A percentile compares a stretch with the other conserved stretches of the same genome.
These are phyloP conservation scores for Caloenas nicobarica DNA, from an alignment of 2,113 vertebrate genomes.

Conservation along the genomic window DNA sequence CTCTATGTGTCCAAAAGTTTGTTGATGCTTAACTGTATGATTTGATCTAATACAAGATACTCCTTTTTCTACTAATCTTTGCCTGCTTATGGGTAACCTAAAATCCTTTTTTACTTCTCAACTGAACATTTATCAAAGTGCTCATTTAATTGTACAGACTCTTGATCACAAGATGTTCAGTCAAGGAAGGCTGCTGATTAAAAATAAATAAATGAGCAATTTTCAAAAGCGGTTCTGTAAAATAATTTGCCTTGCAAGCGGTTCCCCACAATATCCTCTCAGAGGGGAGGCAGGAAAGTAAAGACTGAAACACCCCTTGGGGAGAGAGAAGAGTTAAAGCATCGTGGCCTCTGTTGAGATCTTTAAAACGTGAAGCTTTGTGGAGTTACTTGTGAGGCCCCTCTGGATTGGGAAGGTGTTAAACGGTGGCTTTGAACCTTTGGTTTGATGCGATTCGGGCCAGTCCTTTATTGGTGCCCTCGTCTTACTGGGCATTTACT, in stretches of 20 bases:
- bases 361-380: neutral
- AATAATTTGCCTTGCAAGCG: neutral
- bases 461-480: neutral
- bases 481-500: neutral
- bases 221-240: neutral
- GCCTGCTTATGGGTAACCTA: neutral
- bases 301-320: neutral
- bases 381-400: neutral
- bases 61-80: neutral
- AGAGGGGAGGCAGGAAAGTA: neutral
- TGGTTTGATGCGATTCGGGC: neutral
- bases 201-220: neutral
- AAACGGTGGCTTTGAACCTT: neutral
- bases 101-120: neutral
- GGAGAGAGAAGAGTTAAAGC: neutral
- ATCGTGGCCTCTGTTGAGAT: fast-evolving
- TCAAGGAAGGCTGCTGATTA: neutral
- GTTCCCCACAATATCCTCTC: neutral
- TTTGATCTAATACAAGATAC: neutral
- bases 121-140: neutral
- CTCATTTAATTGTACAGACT: neutral
- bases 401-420: neutral
- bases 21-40: neutral
- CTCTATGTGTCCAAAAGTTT: neutral
- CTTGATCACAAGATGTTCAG: neutral